These are phyloP conservation scores for Acinonyx jubatus DNA, from an alignment of 2,113 vertebrate species.

Conservation along the genomic window DNA sequence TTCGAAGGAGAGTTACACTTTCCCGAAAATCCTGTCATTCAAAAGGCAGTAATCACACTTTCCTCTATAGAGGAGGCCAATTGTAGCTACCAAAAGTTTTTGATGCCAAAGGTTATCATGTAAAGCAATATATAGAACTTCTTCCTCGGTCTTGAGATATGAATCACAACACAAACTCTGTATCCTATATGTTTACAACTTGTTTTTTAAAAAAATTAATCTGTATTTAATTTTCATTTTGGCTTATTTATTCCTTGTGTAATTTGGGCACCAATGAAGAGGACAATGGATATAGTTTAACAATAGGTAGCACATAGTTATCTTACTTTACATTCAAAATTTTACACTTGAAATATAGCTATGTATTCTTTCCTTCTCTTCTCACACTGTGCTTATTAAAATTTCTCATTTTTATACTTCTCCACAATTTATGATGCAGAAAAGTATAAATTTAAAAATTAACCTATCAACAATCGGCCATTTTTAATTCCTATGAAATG, in stretches of 20 bases:
- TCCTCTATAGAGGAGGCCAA: background rate
- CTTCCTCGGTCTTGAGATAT: background rate
- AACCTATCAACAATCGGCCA: background rate
- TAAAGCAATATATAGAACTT: background rate
- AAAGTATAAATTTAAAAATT: background rate
- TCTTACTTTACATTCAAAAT: background rate
- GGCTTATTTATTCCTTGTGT: background rate
- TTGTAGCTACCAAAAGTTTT: background rate
- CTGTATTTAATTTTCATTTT: background rate
- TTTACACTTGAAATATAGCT: background rate
- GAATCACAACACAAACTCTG: background rate
- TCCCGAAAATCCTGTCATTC: background rate
- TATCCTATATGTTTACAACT: background rate
- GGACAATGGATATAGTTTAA: background rate
- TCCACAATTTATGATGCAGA: background rate
- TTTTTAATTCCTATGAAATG: background rate
- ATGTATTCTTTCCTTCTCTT: background rate
- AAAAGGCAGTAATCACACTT: background rate
- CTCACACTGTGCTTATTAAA: background rate
- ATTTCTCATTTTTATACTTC: conserved; percentile 8
- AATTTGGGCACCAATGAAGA: background rate
- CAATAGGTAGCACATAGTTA: background rate
- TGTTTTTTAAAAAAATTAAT: background rate
- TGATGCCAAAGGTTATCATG: background rate
- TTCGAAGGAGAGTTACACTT: background rate